Base-by-base conservation (phyloP, 2,797 vertebrate species). In the Sebastes trivittatus region DNA sequence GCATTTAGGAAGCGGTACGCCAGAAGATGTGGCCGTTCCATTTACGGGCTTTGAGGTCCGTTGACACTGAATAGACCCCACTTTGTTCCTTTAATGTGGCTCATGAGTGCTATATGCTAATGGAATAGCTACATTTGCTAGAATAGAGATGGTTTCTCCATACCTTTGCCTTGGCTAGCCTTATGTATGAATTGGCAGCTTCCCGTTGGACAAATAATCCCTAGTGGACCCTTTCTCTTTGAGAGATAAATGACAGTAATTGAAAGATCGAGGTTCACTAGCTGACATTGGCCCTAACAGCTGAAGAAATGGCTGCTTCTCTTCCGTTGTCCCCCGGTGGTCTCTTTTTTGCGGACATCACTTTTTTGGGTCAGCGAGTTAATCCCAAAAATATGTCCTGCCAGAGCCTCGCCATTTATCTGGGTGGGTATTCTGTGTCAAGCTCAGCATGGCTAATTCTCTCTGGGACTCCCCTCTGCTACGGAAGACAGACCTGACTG, bases 351-450 rank as follows among this genome's bases (percentile, higher is more conserved):
- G 91, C 25, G 63, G 91, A 92, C 94, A 87, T 93, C 91, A 85
- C 88, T 91, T 94, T 94, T 94, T 93, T 94, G 95, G 95, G 94
- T 96, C 95, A 95, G 87, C 32, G 94, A 95, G 94, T 95, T 95
- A 95, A 96, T 95, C 90, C 90, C 86, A 91, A 95, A 96, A 95
- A 92, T 92, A 95, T 87, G 92, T 92, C 93, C 93, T 95, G 94
- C 91, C 94, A 95, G 88, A 93, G 88, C 80, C 88, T 84, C 49
- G 78, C 87, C 86, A 95, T 94, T 95, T 95, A 95, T 95, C 93
- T 92, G 91, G 88, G 91, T 93, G 94, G 86, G 92, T 95, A 89
- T 94, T 94, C 90, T 80, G 87, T 95, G 94, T 95, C 91, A 94
- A 75, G 65, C 92, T 85, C 94, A 89, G 91, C 88, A 70, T 92